Conservation (phyloP, 1,140 invertebrate genomes). For the Druon quercuslanigerum region DNA sequence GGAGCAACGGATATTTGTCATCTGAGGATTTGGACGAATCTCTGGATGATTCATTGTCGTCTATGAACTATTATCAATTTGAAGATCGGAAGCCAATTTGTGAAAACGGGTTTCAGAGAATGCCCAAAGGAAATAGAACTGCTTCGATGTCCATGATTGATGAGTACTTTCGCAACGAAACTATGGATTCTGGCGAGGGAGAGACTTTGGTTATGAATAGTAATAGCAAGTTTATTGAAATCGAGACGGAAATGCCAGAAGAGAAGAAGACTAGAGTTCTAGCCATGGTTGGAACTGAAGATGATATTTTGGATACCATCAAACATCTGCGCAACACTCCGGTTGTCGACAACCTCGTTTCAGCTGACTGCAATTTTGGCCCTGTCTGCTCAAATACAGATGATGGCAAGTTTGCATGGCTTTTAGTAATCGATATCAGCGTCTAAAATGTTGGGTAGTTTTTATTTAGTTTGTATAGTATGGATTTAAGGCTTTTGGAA, state of each 20-base stretch:
- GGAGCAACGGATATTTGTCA: slow-evolving; percentile 44
- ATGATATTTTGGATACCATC: slow-evolving; percentile 62
- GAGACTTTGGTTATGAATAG: slow-evolving; percentile 48
- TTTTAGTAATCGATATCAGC: slow-evolving; percentile 31
- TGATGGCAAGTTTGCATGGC: slow-evolving; percentile 62
- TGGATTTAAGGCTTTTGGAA: too few species aligned
- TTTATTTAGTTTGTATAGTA: too few species aligned
- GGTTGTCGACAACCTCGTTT: slow-evolving; percentile 64
- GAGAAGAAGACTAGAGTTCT: slow-evolving; percentile 60
- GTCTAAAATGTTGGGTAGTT: too few species aligned
- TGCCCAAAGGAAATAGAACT: slow-evolving; percentile 30
- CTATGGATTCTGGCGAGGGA: not conserved
- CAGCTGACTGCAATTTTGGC: slow-evolving; percentile 39
- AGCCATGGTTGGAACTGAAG: slow-evolving; percentile 63
- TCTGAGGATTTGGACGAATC: slow-evolving; percentile 51
- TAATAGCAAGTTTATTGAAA: slow-evolving; percentile 31
- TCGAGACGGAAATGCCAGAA: slow-evolving; percentile 45
- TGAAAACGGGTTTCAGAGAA: not conserved
- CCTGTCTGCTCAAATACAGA: slow-evolving; percentile 41
- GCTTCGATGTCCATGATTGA: slow-evolving; percentile 46
- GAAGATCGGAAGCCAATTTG: slow-evolving; percentile 35
- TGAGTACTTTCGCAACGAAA: slow-evolving; percentile 47
- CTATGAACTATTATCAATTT: slow-evolving; percentile 47
- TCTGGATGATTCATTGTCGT: slow-evolving; percentile 52
- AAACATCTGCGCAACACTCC: slow-evolving; percentile 64